Base-by-base conservation (phyloP, 1,140 invertebrate species). In the Lordiphosa stackelbergi region DNA sequence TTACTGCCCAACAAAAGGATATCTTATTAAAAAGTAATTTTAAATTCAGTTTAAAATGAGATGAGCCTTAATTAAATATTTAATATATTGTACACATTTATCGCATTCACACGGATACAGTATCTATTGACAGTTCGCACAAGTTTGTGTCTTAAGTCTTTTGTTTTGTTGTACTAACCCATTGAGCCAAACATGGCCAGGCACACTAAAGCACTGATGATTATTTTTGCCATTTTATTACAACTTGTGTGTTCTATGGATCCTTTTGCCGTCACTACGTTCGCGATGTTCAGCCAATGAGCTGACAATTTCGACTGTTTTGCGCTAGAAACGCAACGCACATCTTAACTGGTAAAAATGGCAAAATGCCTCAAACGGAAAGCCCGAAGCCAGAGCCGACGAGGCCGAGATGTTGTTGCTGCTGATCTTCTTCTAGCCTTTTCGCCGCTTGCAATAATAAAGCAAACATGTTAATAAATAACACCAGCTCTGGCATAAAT, bases 181-280 rank as follows among this genome's bases (percentile, higher is more conserved):
- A 86, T 58, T 5, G 85, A 85, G 75, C 85, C 74, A 69, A 84
- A 83, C 84, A 86, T 74, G 79, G 85, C 78, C 35, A 86, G 36
- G 53, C 84, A 86, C 73, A 86, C 45, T 11, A 84, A 63, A 69
- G 73, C 85, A 86, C 75, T 78, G 59, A 86, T 69, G 35, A 85
- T 45, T 52, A 77, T 81, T 63, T 85, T 85, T 43, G 73, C 73
- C 85, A 86, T 86, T 35, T 31, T 31, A 5, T 5, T 31, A 62
- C 61, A 5, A 53, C 37, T 36, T 42, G 19, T 52, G 9, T 62
- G 24, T 28, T 38, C 41, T 56, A 28, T 16, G 41, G 36, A 59
- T 78, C 61, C 66, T 81, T 57, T 36, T 53, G 47, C 49, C 43
- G 31, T 9, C 36, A 45, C 53, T 19, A 13, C 66, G 59, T 48